Conservation (phyloP, 2,888 invertebrate genomes). For the Antheraea yamamai region DNA sequence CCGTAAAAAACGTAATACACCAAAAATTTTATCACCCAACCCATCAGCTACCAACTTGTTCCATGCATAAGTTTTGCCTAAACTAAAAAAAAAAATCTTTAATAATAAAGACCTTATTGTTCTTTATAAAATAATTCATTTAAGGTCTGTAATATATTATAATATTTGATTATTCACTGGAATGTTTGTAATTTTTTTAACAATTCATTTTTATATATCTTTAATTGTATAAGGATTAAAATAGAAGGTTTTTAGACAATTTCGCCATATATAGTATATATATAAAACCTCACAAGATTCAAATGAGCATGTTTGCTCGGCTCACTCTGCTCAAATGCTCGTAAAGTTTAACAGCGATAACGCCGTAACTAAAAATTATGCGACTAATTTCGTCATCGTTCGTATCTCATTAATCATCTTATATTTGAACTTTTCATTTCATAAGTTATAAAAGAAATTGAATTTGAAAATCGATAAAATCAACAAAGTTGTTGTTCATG, state of each 20-base stretch:
- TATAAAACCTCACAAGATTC: neutral
- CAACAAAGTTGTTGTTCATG: neutral
- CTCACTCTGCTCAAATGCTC: neutral
- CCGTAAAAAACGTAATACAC: constrained; percentile 16
- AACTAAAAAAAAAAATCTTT: neutral
- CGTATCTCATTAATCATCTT: neutral
- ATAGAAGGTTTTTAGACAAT: neutral
- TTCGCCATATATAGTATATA: neutral
- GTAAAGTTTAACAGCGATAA: neutral
- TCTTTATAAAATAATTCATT: constrained; percentile 2
- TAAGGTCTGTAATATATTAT: neutral
- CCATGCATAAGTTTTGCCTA: constrained; percentile 18
- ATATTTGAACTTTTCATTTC: neutral
- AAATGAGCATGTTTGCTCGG: neutral
- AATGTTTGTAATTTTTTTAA: neutral
- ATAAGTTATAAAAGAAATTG: neutral
- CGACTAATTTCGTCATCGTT: neutral
- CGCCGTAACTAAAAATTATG: neutral
- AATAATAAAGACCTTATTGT: neutral
- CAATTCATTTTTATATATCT: neutral
- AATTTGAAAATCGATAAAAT: neutral
- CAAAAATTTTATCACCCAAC: constrained; percentile 16
- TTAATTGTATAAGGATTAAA: neutral
- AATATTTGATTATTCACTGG: neutral
- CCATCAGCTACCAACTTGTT: constrained; percentile 26